phyloP scores from a whole-genome alignment of 1,140 invertebrate species.

The Sipha flava region DNA sequence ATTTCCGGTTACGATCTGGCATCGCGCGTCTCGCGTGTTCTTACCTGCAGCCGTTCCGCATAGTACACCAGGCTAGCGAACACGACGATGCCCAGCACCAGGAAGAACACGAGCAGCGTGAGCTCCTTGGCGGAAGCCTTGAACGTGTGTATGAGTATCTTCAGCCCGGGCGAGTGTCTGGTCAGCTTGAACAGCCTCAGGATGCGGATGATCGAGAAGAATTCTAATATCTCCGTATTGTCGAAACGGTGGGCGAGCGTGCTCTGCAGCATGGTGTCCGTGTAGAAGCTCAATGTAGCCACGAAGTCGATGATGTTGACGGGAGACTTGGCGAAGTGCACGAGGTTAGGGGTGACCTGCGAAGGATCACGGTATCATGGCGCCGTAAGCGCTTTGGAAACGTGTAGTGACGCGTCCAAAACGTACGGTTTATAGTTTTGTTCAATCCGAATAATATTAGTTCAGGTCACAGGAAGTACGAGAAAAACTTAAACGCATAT shows the following conservation, averaged over 20 bases:
- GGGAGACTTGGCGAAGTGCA: slow-evolving; percentile 82
- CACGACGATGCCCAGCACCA: slow-evolving; percentile 91
- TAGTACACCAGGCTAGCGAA: slow-evolving; percentile 96
- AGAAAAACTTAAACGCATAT: too few species aligned
- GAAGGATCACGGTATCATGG: too few species aligned
- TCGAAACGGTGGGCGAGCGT: slow-evolving; percentile 81
- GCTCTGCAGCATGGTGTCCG: slow-evolving; percentile 77
- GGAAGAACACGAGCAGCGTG: slow-evolving; percentile 88
- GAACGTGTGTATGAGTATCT: slow-evolving; percentile 96
- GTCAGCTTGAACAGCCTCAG: slow-evolving; percentile 98
- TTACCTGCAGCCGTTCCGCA: slow-evolving; percentile 68
- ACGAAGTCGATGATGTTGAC: slow-evolving; percentile 98
- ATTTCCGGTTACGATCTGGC: too few species aligned
- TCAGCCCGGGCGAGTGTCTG: slow-evolving; percentile 89
- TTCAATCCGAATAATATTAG: too few species aligned
- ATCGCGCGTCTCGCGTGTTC: too few species aligned
- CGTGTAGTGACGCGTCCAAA: too few species aligned
- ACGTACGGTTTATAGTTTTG: too few species aligned
- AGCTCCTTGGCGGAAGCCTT: slow-evolving; percentile 96
- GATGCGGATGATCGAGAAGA: slow-evolving; percentile 97
- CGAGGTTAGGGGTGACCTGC: slow-evolving; percentile 76
- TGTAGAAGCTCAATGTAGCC: slow-evolving; percentile 96
- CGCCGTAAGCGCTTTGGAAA: too few species aligned
- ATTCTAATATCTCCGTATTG: slow-evolving; percentile 95
- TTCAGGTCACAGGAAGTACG: too few species aligned